Conservation (phyloP, 2,113 vertebrate genomes). For the Gadus chalcogrammus region DNA sequence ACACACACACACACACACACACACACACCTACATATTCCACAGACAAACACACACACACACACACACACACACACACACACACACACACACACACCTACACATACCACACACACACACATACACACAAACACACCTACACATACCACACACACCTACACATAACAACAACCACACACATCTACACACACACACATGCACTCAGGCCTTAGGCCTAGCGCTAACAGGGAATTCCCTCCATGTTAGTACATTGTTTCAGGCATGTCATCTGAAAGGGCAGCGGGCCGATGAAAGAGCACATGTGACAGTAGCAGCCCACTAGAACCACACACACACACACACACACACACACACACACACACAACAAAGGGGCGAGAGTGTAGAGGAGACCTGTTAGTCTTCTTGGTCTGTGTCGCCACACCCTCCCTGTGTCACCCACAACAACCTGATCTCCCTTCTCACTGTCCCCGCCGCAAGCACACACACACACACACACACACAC, state of each 20-base stretch:
- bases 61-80: no score
- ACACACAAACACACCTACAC: no score
- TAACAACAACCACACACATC: neutral
- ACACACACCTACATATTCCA: no score
- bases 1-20: no score
- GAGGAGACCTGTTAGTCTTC: neutral
- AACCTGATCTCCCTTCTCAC: constrained; percentile 1
- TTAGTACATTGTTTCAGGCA: neutral
- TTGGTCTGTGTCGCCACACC: neutral
- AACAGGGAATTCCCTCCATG: neutral
- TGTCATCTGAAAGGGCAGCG: neutral
- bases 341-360: no score
- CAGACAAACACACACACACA: no score
- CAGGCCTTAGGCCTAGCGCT: neutral
- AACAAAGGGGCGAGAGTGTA: neutral
- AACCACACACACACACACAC: no score
- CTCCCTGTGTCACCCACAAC: neutral
- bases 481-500: no score
- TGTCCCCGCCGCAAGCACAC: neutral
- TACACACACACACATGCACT: neutral
- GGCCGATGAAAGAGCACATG: neutral
- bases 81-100: no score
- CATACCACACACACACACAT: neutral
- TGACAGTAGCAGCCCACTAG: no score
- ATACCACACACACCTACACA: no score